Evolutionary conservation across 2,888 invertebrate species (phyloP).

Genomic region (Isotomurus palustris): DNA sequence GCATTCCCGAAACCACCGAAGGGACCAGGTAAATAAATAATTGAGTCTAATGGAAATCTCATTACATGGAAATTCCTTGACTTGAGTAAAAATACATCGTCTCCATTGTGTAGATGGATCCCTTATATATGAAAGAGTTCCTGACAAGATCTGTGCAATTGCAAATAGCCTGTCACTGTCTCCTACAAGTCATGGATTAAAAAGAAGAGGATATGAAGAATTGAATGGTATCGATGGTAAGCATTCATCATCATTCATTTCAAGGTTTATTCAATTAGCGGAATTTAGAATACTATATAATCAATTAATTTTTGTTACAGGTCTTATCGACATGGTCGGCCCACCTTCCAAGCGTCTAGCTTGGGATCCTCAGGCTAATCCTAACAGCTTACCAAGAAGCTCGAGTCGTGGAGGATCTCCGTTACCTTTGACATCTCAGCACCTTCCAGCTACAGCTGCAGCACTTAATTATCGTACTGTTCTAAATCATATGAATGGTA

Average conservation of each 20-base stretch:
- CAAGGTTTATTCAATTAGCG: too few relatives aligned
- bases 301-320: background rate
- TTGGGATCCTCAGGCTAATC: constrained; percentile 42
- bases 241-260: too few relatives aligned
- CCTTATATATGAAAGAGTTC: constrained; percentile 77
- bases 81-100: too few relatives aligned
- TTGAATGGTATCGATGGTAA: constrained; percentile 83
- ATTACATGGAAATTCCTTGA: background rate
- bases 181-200: constrained; percentile 60
- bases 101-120: constrained; percentile 64
- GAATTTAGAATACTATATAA: too few relatives aligned
- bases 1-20: constrained; percentile 89
- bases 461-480: constrained; percentile 48
- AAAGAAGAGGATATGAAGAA: constrained; percentile 82
- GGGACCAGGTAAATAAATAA: constrained; percentile 61
- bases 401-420: constrained; percentile 48
- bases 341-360: constrained; percentile 73
- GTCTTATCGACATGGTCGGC: constrained; percentile 46
- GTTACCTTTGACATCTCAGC: constrained; percentile 33
- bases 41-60: background rate
- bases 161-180: constrained; percentile 50
- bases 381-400: constrained; percentile 30
- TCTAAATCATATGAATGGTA: constrained; percentile 59
- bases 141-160: constrained; percentile 66
- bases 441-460: constrained; percentile 37